phyloP scores from a whole-genome alignment of 2,113 vertebrate species.

The Andinoacara biseriatus region DNA sequence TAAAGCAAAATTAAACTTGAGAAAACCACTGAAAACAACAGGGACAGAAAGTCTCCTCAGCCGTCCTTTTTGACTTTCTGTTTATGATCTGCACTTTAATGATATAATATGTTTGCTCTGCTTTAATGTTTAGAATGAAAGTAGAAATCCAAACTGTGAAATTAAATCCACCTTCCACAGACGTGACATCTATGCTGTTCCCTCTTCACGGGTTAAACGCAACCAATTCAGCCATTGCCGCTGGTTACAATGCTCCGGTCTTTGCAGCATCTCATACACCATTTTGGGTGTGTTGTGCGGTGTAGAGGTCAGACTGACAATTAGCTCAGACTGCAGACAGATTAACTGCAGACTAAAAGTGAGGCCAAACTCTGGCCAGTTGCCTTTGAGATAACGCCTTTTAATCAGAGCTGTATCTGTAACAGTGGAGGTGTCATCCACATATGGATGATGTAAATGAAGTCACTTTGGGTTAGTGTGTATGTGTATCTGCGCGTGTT shows the following conservation, averaged over 20 bases:
- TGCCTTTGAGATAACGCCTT: slow-evolving; percentile 18
- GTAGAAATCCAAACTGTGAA: slow-evolving; percentile 16
- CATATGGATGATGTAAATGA: slow-evolving; percentile 20
- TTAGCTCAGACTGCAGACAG: slow-evolving; percentile 41
- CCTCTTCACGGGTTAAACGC: not conserved
- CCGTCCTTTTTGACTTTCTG: not conserved
- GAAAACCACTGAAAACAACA: not conserved
- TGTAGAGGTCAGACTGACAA: slow-evolving; percentile 38
- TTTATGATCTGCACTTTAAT: not conserved
- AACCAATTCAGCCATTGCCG: not conserved
- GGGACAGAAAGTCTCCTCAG: not conserved
- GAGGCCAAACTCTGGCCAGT: not conserved
- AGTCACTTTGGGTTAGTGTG: slow-evolving; percentile 16
- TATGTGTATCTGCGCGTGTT: not conserved
- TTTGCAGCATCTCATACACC: not conserved
- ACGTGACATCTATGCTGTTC: not conserved
- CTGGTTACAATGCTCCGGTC: not conserved
- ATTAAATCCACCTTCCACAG: not conserved
- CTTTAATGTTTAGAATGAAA: slow-evolving; percentile 9
- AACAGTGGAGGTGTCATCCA: slow-evolving; percentile 11
- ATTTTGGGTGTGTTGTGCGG: slow-evolving; percentile 22
- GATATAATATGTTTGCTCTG: not conserved
- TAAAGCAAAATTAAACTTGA: not conserved
- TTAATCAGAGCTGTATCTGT: slow-evolving; percentile 32
- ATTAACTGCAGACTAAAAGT: slow-evolving; percentile 30